These are phyloP conservation scores for Leptodactylus fuscus DNA, from an alignment of 2,113 vertebrate genomes.

Conservation along the genomic window DNA sequence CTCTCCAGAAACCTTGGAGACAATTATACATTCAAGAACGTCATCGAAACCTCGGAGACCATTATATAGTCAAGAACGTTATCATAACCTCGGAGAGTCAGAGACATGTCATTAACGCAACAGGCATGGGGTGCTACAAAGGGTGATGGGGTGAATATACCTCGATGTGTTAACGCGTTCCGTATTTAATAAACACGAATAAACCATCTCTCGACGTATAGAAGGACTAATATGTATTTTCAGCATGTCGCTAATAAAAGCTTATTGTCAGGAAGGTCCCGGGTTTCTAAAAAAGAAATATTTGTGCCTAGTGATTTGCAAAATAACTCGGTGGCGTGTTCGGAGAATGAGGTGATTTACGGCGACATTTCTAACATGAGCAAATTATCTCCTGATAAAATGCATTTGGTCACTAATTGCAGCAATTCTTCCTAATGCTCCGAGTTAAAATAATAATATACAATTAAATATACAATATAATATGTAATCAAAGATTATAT, in stretches of 20 bases:
- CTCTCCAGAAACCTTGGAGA: background rate
- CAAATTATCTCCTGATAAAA: conserved; percentile 59
- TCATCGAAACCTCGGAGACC: too few relatives aligned
- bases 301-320: conserved; percentile 34
- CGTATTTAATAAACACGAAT: background rate
- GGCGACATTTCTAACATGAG: conserved; percentile 39
- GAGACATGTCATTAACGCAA: background rate
- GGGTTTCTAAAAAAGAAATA: conserved; percentile 17
- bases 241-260: background rate
- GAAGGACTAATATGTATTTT: background rate
- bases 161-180: too few relatives aligned
- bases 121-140: background rate
- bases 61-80: background rate
- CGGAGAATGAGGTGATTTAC: conserved; percentile 12
- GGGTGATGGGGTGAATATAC: background rate
- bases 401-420: conserved; percentile 59
- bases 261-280: background rate
- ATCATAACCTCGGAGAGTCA: background rate
- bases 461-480: conserved; percentile 58
- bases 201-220: background rate
- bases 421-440: conserved; percentile 52
- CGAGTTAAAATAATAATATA: conserved; percentile 60
- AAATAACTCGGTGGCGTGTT: conserved; percentile 19
- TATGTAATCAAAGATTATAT: conserved; percentile 62
- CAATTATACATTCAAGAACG: background rate